Conservation (phyloP, 2,113 vertebrate species). For the Sylvietta virens region DNA sequence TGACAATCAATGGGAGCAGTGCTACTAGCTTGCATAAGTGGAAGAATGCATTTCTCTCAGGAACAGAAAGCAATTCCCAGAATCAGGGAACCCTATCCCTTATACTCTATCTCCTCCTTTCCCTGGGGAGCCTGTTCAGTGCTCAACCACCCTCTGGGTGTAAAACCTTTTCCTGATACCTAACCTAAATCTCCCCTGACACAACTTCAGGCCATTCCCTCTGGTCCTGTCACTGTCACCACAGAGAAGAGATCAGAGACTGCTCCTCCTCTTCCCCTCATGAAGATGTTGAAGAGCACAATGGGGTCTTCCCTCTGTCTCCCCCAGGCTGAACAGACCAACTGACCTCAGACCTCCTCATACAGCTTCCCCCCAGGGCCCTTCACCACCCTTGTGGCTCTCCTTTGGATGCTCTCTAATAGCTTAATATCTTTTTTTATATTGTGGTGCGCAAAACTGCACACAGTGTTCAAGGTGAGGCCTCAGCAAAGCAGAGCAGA, state of each 20-base stretch:
- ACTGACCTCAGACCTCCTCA: neutral
- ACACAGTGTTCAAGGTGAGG: neutral
- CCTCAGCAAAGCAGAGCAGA: neutral
- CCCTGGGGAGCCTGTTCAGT: neutral
- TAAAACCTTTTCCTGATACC: neutral
- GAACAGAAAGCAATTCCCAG: neutral
- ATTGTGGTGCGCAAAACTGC: neutral
- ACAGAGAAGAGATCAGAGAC: neutral
- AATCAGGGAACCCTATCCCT: neutral
- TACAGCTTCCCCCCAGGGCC: fast-evolving
- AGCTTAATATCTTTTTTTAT: neutral
- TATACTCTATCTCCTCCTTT: neutral
- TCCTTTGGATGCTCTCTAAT: neutral
- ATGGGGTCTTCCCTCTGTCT: neutral
- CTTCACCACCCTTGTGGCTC: neutral
- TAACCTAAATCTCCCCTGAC: neutral
- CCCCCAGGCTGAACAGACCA: neutral
- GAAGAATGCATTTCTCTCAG: neutral
- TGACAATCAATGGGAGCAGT: neutral
- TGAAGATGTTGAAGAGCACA: neutral
- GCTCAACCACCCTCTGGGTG: neutral
- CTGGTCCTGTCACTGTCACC: neutral
- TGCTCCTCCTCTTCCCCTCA: neutral
- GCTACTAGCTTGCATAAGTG: neutral
- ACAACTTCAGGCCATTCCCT: neutral